Evolutionary conservation across 2,888 invertebrate genomes (phyloP).

Genomic region (Mythimna impura): DNA sequence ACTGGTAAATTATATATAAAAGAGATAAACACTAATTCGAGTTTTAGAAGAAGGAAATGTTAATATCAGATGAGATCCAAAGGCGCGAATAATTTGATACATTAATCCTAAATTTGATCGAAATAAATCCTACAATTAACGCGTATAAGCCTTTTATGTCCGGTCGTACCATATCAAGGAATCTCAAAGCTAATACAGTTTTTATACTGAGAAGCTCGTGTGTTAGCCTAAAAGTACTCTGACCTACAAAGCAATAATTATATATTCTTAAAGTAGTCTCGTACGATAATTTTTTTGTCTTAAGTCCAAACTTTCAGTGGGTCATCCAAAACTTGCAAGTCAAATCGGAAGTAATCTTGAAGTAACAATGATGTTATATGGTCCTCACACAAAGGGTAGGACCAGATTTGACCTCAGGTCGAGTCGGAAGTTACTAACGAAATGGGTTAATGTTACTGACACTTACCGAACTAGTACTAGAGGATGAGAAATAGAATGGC

Average conservation of each 20-base stretch:
- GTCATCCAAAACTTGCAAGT: constrained; percentile 59
- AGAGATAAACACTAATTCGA: too few relatives aligned
- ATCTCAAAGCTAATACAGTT: too few relatives aligned
- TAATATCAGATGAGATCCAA: too few relatives aligned
- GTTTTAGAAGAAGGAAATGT: too few relatives aligned
- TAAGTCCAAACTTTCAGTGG: constrained; percentile 21
- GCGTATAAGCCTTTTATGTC: too few relatives aligned
- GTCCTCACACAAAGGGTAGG: constrained; percentile 28
- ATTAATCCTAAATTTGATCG: too few relatives aligned
- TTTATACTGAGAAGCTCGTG: background rate
- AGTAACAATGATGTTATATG: constrained; percentile 50
- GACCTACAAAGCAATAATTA: background rate
- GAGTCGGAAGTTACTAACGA: constrained; percentile 39
- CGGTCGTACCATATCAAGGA: too few relatives aligned
- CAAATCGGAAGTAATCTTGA: constrained; percentile 61
- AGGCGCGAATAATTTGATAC: too few relatives aligned
- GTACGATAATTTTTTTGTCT: too few relatives aligned
- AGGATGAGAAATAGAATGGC: background rate
- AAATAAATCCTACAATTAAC: too few relatives aligned
- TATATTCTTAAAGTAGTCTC: too few relatives aligned
- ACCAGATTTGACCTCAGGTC: constrained; percentile 44
- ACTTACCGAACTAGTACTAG: background rate
- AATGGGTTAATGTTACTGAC: constrained; percentile 40
- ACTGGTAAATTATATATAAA: too few relatives aligned
- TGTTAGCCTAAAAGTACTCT: background rate